Conservation (phyloP, 1,140 invertebrate species). For the Drosophila murphyi region DNA sequence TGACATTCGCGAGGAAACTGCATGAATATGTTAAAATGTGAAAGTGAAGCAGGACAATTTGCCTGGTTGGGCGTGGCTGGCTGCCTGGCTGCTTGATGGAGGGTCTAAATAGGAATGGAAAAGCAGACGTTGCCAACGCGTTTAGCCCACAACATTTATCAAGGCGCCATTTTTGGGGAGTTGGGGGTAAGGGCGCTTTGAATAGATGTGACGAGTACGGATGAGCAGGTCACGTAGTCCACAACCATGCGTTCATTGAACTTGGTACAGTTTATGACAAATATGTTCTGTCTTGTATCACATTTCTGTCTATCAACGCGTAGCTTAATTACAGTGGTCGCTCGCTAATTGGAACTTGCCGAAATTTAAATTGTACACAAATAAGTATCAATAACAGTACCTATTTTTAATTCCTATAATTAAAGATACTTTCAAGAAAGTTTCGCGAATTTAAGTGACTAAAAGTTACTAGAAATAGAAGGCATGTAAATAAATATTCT, state of each 20-base stretch:
- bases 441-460: no score
- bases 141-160: conserved; percentile 36
- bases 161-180: conserved; percentile 2
- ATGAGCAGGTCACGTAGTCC: conserved; percentile 16
- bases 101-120: conserved; percentile 11
- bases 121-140: conserved; percentile 21
- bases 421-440: no score
- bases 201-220: conserved; percentile 11
- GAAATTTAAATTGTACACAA: no score
- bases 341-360: no score
- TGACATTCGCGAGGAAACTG: conserved; percentile 51
- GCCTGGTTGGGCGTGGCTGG: conserved; percentile 25
- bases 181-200: conserved; percentile 5
- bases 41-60: conserved; percentile 11
- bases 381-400: no score
- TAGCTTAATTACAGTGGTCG: no score
- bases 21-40: conserved; percentile 51
- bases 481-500: neutral
- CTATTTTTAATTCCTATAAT: no score
- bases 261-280: conserved; percentile 4
- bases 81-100: neutral
- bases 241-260: conserved; percentile 32
- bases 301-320: no score
- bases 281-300: neutral
- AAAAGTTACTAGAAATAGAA: neutral